phyloP scores from a whole-genome alignment of 2,888 invertebrate genomes.

The Amphimallon solstitiale region DNA sequence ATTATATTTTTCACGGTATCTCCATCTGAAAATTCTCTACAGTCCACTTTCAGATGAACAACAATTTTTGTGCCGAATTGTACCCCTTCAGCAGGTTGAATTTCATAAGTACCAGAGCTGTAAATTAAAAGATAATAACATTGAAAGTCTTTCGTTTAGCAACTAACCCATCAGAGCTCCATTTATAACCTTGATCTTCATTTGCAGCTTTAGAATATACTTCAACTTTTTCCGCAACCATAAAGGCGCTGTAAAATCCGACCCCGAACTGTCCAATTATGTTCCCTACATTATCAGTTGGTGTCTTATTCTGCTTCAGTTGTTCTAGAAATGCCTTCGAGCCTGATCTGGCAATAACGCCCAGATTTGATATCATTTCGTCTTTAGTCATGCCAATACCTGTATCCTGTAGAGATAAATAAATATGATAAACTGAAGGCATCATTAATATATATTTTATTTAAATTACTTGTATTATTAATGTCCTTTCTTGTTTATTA shows the following conservation, averaged over 20 bases:
- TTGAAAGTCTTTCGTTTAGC: background rate
- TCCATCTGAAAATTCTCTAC: slow-evolving; percentile 90
- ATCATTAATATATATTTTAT: background rate
- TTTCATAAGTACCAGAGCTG: slow-evolving; percentile 82
- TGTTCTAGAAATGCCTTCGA: slow-evolving; percentile 93
- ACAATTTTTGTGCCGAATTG: slow-evolving; percentile 93
- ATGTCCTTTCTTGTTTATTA: slow-evolving; percentile 84
- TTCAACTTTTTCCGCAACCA: slow-evolving; percentile 96
- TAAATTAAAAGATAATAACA: background rate
- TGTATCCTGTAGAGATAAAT: slow-evolving; percentile 81
- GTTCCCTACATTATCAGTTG: slow-evolving; percentile 71
- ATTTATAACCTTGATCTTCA: slow-evolving; percentile 79
- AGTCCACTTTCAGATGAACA: slow-evolving; percentile 87
- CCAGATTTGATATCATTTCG: slow-evolving; percentile 89
- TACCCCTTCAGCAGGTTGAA: slow-evolving; percentile 85
- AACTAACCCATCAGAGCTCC: slow-evolving; percentile 90
- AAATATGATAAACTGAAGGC: slow-evolving; percentile 4
- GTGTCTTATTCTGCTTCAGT: slow-evolving; percentile 73
- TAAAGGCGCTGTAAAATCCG: slow-evolving; percentile 97
- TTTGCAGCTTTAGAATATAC: slow-evolving; percentile 84
- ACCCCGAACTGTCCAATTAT: slow-evolving; percentile 99
- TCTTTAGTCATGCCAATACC: slow-evolving; percentile 96
- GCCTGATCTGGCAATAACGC: slow-evolving; percentile 95
- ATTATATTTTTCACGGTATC: slow-evolving; percentile 85
- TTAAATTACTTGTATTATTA: slow-evolving; percentile 80